Conservation (phyloP, 2,888 invertebrate genomes). For the Latheticus oryzae region DNA sequence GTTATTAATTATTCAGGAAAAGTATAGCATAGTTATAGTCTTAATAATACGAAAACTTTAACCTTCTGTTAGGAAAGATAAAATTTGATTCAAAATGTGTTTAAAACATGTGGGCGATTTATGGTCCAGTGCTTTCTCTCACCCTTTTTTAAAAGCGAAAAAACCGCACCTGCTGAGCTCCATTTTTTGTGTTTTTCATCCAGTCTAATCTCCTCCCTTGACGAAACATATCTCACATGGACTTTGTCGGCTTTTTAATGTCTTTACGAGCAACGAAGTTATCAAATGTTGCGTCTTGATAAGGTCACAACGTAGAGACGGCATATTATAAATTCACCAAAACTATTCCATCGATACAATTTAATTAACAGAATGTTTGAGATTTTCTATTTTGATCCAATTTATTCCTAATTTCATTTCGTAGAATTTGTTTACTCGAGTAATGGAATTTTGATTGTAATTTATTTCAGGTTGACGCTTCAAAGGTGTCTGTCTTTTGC, state of each 20-base stretch:
- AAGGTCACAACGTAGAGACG: slow-evolving; percentile 35
- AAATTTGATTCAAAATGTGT: too few species aligned
- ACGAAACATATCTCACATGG: slow-evolving; percentile 30
- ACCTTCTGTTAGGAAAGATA: too few species aligned
- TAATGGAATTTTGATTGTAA: slow-evolving; percentile 42
- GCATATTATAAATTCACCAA: slow-evolving; percentile 31
- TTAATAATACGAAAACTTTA: too few species aligned
- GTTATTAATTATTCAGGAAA: too few species aligned
- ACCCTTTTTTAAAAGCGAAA: slow-evolving; percentile 1
- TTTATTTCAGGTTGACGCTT: slow-evolving; percentile 37
- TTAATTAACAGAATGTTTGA: slow-evolving; percentile 38
- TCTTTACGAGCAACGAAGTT: slow-evolving; percentile 41
- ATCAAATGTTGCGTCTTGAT: slow-evolving; percentile 46
- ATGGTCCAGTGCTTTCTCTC: too few species aligned
- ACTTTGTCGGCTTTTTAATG: slow-evolving; percentile 40
- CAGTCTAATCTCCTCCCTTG: slow-evolving; percentile 30
- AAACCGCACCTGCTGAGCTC: slow-evolving; percentile 27
- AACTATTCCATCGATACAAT: slow-evolving; percentile 40
- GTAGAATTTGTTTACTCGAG: slow-evolving; percentile 39
- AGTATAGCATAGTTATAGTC: too few species aligned
- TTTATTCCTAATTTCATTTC: slow-evolving; percentile 41
- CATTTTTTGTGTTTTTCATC: slow-evolving; percentile 27
- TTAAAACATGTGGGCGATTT: too few species aligned
- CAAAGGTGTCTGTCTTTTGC: slow-evolving; percentile 21
- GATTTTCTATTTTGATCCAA: slow-evolving; percentile 39